A percentile compares a stretch with the other conserved stretches of the same genome.
phyloP scores from a whole-genome alignment of 2,113 vertebrate species.

The Xyliphius kryptos region DNA sequence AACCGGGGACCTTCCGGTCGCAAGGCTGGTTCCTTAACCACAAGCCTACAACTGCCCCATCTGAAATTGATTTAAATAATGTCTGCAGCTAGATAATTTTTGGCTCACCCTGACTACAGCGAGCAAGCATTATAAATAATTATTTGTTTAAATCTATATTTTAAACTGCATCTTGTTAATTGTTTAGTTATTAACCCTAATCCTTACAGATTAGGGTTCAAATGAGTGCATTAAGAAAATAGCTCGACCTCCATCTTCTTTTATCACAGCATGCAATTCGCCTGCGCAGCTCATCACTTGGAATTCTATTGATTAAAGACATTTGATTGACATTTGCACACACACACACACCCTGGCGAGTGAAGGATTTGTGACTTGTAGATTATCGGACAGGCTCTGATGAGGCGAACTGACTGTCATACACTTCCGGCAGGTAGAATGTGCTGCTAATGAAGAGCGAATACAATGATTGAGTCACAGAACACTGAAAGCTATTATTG shows the following conservation, averaged over 20 bases:
- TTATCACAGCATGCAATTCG: constrained; percentile 39
- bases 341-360: constrained; percentile 39
- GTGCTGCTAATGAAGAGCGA: constrained; percentile 22
- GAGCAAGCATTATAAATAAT: background rate
- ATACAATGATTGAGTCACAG: constrained; percentile 22
- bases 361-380: constrained; percentile 34
- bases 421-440: constrained; percentile 31
- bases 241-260: constrained; percentile 42
- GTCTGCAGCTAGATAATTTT: no score
- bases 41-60: no score
- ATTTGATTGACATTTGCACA: constrained; percentile 49
- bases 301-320: constrained; percentile 56
- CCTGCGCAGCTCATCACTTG: constrained; percentile 19
- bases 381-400: constrained; percentile 54
- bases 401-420: constrained; percentile 47
- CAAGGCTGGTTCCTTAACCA: no score
- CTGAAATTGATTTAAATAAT: no score
- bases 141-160: background rate
- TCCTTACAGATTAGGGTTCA: constrained; percentile 6
- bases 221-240: background rate
- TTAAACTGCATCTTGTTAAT: background rate
- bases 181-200: background rate
- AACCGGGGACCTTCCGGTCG: no score
- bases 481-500: constrained; percentile 1
- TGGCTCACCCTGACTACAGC: no score